Evolutionary conservation across 1,140 invertebrate genomes (phyloP).

Genomic region (Oryctes rhinoceros): DNA sequence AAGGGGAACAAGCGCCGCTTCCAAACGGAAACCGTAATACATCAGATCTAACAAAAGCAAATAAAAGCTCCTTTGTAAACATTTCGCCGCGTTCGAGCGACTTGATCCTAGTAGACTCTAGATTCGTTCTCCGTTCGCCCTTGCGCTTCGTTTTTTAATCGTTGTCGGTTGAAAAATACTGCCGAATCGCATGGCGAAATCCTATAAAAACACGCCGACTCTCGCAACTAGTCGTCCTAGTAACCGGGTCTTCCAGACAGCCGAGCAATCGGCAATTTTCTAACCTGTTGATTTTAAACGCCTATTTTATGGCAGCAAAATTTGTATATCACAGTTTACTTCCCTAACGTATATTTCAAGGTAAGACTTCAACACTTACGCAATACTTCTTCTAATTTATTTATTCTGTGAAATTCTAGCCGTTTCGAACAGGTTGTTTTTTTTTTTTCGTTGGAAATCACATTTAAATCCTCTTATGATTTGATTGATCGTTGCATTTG

Average conservation of each 20-base stretch:
- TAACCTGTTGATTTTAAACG: slow-evolving; percentile 3
- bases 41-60: background rate
- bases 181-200: background rate
- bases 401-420: too few relatives aligned
- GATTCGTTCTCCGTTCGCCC: background rate
- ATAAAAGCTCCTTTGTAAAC: background rate
- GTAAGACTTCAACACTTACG: too few relatives aligned
- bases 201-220: background rate
- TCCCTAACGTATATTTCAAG: too few relatives aligned
- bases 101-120: background rate
- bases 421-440: too few relatives aligned
- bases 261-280: background rate
- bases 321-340: background rate
- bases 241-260: background rate
- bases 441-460: background rate
- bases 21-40: background rate
- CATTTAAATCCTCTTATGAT: background rate
- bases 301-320: background rate
- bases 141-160: slow-evolving; percentile 14
- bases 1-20: background rate
- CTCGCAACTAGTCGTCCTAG: background rate
- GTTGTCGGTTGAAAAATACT: slow-evolving; percentile 1
- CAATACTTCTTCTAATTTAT: too few relatives aligned
- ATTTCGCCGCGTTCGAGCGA: background rate
- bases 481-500: background rate